A percentile compares a stretch with the other conserved stretches of the same genome.
Conservation (phyloP, 1,140 invertebrate genomes). For the Aphis craccivora region DNA sequence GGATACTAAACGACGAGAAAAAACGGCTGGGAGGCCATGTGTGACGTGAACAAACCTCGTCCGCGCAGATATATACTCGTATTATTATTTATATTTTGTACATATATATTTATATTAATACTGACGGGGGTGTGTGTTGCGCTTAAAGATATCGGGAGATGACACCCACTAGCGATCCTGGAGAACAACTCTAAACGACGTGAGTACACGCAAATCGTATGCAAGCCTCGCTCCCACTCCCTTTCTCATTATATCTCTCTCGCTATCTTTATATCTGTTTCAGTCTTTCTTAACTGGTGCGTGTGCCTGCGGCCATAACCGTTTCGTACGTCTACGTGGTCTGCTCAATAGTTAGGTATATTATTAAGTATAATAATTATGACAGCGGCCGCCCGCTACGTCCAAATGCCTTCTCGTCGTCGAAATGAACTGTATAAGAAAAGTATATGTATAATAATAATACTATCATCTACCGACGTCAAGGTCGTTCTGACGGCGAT, state of each 20-base stretch:
- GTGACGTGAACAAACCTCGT: conserved; percentile 28
- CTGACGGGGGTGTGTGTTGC: conserved; percentile 32
- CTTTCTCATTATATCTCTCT: neutral
- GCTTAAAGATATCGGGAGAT: conserved; percentile 21
- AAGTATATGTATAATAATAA: neutral
- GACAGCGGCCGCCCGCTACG: neutral
- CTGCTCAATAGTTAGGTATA: neutral
- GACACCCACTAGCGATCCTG: conserved; percentile 17
- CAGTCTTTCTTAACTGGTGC: neutral
- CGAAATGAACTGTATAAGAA: neutral
- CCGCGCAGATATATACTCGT: neutral
- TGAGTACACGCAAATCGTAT: conserved; percentile 24
- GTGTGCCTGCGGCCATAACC: neutral
- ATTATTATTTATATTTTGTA: neutral
- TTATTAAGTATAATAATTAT: conserved; percentile 36
- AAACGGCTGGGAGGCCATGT: conserved; percentile 24
- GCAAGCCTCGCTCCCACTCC: neutral
- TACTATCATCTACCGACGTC: neutral
- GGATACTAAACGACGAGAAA: neutral
- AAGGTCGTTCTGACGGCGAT: conserved; percentile 16
- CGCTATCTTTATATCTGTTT: neutral
- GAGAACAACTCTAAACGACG: neutral
- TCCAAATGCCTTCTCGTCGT: conserved; percentile 21
- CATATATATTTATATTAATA: neutral
- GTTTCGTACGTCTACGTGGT: neutral